A percentile compares a stretch with the other conserved stretches of the same genome.
phyloP scores from a whole-genome alignment of 2,113 vertebrate genomes.

The Fregata magnificens region DNA sequence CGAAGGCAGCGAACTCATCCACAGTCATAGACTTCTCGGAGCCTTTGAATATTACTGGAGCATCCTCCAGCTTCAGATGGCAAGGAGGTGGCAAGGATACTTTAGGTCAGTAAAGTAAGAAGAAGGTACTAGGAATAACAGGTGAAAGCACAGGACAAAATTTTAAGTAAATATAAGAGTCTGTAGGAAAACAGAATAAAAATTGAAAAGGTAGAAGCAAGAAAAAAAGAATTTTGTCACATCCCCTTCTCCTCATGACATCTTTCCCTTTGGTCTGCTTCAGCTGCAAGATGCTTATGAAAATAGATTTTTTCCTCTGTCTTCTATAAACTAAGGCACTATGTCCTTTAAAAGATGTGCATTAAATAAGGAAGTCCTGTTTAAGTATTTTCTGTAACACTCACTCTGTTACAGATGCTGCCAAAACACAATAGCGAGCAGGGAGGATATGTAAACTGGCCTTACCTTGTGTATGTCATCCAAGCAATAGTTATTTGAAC shows the following conservation, averaged over 20 bases:
- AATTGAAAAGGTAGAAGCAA: background rate
- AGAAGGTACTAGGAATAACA: background rate
- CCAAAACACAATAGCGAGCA: background rate
- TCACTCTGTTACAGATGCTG: background rate
- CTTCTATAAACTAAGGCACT: background rate
- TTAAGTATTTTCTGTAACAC: background rate
- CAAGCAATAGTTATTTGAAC: background rate
- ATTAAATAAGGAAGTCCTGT: background rate
- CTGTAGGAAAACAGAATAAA: background rate
- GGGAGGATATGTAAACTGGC: background rate
- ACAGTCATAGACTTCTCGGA: background rate
- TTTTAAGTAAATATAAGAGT: background rate
- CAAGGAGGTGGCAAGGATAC: background rate
- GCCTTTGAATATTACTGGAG: background rate
- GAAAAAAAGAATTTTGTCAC: background rate
- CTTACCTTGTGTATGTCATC: background rate
- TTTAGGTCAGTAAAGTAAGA: background rate
- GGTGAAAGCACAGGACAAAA: background rate
- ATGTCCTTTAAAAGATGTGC: background rate
- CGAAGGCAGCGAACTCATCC: background rate
- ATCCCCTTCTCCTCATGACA: background rate
- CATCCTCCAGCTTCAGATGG: background rate
- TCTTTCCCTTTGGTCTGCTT: background rate
- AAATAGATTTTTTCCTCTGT: background rate
- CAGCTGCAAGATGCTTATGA: background rate